Conservation (phyloP, 2,113 vertebrate species). For the Phoenicopterus ruber region DNA sequence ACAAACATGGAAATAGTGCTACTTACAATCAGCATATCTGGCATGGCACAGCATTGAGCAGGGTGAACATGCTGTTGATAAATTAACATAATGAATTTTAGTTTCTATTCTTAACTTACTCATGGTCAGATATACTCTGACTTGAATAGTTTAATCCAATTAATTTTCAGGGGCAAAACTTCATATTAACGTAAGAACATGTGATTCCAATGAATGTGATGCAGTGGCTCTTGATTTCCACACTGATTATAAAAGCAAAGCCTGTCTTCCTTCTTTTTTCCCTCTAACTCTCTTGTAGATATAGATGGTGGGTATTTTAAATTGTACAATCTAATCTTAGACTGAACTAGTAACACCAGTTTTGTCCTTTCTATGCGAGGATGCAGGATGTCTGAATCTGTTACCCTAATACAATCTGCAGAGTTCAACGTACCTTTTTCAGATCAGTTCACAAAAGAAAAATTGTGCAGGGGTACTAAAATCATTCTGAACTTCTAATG, state of each 20-base stretch:
- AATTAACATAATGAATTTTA: not conserved
- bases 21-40: not conserved
- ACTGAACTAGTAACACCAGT: not conserved
- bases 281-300: not conserved
- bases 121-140: not conserved
- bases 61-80: not conserved
- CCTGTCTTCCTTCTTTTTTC: not conserved
- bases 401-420: not conserved
- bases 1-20: not conserved
- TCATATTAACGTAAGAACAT: not conserved
- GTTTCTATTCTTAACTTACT: not conserved
- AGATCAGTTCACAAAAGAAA: not conserved
- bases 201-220: not conserved
- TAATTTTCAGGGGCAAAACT: not conserved
- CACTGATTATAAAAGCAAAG: not conserved
- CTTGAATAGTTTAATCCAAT: not conserved
- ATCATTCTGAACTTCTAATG: not conserved
- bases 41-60: not conserved
- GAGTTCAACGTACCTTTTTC: not conserved
- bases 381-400: not conserved
- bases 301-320: not conserved
- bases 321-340: not conserved
- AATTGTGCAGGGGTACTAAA: not conserved
- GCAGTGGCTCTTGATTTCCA: not conserved
- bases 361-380: not conserved